Evolutionary conservation across 2,113 vertebrate species (phyloP), one percentile per base, ranked within the genome.

Genomic region (Brevimyrus niger): DNA sequence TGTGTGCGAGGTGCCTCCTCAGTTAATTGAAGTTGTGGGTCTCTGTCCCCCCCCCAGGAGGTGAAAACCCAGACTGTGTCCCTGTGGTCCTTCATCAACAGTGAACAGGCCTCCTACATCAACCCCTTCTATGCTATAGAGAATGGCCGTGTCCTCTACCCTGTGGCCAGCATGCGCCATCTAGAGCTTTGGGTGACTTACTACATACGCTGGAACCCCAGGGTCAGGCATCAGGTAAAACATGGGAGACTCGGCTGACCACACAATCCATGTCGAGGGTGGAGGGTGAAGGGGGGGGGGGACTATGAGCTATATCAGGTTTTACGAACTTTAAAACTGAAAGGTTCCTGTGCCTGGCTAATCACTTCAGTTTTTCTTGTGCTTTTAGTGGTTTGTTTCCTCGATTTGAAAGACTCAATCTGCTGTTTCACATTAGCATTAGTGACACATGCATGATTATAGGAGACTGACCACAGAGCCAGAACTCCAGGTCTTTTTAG

Each of bases 181-280:
- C 95, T 99, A 90, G 98, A 99, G 93, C 97, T 99, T 21, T 99
- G 98, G 98, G 98, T 99, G 42, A 97, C 94, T 89, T 99, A 99
- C 94, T 99, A 99, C 93, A 99, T 99, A 92, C 95, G 98, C 58
- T 99, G 98, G 98, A 99, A 99, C 92, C 97, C 98, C 61, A 97
- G 98, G 89, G 98, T 99, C 90, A 96, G 96, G 88, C 98, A 98
- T 21, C 98, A 99, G 94, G 98, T 99, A 96, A 94, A 95, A 35
- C 88, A 38, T 31, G 0, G 19, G 19, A 21, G 53, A 55, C 19
- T 55, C 5, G 1, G 19, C 1, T 55, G 53, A 21, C 53, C 53
- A 55, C 19, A 17, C 19, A 53, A 53, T 19, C 51, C 51, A 53
- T 53, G 51, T 55, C 0, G 51, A 5, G 19, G 51, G 51, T 3